These are phyloP conservation scores for Loris lydekkerianus DNA, from an alignment of 2,797 vertebrate species.

Conservation along the genomic window DNA sequence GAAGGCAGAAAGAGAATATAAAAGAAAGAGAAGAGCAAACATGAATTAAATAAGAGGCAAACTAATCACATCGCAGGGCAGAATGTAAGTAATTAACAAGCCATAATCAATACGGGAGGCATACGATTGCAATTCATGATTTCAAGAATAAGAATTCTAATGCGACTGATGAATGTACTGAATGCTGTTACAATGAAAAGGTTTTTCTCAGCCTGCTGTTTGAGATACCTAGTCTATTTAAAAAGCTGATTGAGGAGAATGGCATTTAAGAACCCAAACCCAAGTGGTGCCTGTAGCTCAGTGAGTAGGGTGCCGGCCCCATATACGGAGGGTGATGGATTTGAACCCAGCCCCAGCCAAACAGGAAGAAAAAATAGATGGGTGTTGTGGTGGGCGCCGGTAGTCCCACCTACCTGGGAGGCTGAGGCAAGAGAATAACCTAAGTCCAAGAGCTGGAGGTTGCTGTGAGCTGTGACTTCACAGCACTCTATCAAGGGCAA, in stretches of 20 bases:
- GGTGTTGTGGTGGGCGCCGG: no score
- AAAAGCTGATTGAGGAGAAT: background rate
- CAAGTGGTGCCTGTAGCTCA: no score
- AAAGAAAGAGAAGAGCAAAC: slow-evolving; percentile 7
- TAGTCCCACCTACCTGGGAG: no score
- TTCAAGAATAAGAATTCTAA: background rate
- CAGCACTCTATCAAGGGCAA: no score
- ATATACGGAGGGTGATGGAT: no score
- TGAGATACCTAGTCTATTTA: background rate
- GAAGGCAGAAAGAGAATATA: background rate
- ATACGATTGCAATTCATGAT: background rate
- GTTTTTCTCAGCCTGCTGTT: background rate
- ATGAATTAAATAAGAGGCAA: slow-evolving; percentile 9
- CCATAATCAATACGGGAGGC: background rate
- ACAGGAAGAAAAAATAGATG: no score
- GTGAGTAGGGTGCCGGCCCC: no score
- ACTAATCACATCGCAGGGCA: background rate
- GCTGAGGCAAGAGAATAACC: no score
- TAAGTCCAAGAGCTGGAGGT: no score
- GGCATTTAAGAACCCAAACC: background rate
- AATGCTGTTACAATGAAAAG: background rate
- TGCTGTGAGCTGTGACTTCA: no score
- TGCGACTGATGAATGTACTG: background rate
- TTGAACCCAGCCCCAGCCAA: no score
- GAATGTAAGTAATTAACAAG: background rate